Evolutionary conservation across 2,888 invertebrate genomes (phyloP).

Genomic region (Anoplius nigerrimus): DNA sequence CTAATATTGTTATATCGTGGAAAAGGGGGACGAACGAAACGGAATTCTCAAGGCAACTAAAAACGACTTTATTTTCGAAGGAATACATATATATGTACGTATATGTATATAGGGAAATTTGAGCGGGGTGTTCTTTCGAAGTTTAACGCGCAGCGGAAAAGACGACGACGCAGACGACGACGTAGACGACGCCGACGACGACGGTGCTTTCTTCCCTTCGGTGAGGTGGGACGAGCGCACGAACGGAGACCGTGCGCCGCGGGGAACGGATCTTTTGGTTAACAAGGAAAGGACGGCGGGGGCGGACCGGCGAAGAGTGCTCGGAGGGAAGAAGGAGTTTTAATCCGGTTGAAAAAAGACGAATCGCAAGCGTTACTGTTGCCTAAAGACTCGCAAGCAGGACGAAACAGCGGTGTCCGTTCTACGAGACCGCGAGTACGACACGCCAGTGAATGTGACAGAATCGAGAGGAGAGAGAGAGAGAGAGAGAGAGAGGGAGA

Average conservation of each 20-base stretch:
- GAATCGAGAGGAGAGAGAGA: slow-evolving; percentile 2
- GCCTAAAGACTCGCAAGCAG: slow-evolving; percentile 4
- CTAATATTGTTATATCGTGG: too few relatives aligned
- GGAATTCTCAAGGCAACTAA: slow-evolving; percentile 5
- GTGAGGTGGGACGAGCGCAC: too few relatives aligned
- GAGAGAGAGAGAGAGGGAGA: not conserved
- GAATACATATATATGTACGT: not conserved
- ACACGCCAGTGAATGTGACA: slow-evolving; percentile 1
- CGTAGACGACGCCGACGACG: not conserved
- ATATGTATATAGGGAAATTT: not conserved
- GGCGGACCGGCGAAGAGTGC: not conserved
- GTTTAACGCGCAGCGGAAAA: not conserved
- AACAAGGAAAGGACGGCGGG: not conserved
- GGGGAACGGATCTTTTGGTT: not conserved
- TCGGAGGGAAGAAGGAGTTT: too few relatives aligned
- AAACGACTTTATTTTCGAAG: too few relatives aligned
- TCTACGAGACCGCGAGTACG: too few relatives aligned
- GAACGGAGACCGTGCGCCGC: slow-evolving; percentile 1
- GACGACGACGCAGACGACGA: not conserved
- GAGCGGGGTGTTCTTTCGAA: not conserved
- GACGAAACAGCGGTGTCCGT: not conserved
- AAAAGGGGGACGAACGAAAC: slow-evolving; percentile 4
- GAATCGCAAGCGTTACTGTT: not conserved
- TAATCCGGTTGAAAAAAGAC: too few relatives aligned
- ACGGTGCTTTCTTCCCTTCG: too few relatives aligned